Percentiles rank a stretch among this genome's conserved stretches.
Evolutionary conservation across 2,113 vertebrate species (phyloP).

Genomic region (Corythaeola cristata): DNA sequence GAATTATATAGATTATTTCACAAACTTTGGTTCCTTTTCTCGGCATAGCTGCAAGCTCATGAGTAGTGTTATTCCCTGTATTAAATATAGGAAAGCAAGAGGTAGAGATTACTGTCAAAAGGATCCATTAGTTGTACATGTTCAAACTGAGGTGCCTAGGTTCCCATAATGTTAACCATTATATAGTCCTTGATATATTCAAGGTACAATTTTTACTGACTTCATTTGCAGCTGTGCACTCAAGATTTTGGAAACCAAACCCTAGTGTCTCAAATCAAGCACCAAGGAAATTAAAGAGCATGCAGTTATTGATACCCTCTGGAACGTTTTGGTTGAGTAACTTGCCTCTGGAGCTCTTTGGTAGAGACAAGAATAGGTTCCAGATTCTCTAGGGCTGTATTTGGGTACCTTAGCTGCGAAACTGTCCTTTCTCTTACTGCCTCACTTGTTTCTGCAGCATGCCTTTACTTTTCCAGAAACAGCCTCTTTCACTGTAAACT

Average conservation of each 20-base stretch:
- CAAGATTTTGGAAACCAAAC: background rate
- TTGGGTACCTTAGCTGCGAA: background rate
- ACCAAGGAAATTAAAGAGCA: background rate
- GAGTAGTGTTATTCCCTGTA: background rate
- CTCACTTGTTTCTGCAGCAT: background rate
- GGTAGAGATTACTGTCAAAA: background rate
- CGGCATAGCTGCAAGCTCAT: background rate
- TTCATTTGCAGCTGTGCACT: background rate
- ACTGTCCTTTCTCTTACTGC: background rate
- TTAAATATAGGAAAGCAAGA: background rate
- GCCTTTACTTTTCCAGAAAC: background rate
- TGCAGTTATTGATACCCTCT: background rate
- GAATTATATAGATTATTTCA: background rate
- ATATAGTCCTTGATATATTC: background rate
- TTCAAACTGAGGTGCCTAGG: background rate
- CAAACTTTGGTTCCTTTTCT: background rate
- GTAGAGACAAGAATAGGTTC: background rate
- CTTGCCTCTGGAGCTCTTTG: background rate
- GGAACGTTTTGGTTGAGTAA: background rate
- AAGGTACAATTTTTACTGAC: background rate
- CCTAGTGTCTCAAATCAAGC: background rate
- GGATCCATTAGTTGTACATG: background rate
- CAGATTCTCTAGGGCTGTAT: background rate
- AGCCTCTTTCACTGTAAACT: background rate
- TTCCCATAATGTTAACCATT: background rate